Evolutionary conservation across 1,140 invertebrate species (phyloP).

Genomic region (Melitaea cinxia): DNA sequence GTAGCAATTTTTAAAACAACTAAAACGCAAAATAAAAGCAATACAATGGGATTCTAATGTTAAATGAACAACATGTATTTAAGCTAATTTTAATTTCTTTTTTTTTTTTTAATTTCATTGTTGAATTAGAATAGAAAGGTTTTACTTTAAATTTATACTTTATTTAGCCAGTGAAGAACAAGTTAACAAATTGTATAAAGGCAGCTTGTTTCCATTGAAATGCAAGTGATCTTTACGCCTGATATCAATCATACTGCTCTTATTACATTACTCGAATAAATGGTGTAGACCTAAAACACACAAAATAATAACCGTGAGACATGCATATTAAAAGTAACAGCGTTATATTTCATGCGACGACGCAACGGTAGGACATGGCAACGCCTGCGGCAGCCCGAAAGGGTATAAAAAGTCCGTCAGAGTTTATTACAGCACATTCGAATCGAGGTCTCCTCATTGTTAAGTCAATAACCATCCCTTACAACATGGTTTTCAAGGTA

Average conservation of each 20-base stretch:
- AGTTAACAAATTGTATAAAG: constrained; percentile 44
- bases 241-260: constrained; percentile 58
- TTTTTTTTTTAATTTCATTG: no score
- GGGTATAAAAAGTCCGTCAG: constrained; percentile 62
- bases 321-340: constrained; percentile 47
- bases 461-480: constrained; percentile 52
- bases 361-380: constrained; percentile 46
- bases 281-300: constrained; percentile 31
- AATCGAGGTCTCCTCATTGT: constrained; percentile 62
- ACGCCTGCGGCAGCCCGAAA: constrained; percentile 48
- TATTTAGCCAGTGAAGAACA: no score
- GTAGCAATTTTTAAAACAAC: no score
- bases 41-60: no score
- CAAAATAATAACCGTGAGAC: constrained; percentile 27
- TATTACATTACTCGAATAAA: constrained; percentile 46
- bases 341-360: constrained; percentile 47
- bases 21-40: no score
- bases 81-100: no score
- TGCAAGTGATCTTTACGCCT: constrained; percentile 64
- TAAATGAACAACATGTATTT: no score
- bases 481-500: constrained; percentile 75
- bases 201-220: constrained; percentile 52
- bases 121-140: no score
- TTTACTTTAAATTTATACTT: no score
- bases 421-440: constrained; percentile 60